Evolutionary conservation across 2,888 invertebrate genomes (phyloP), one percentile per base, ranked within the genome.

Genomic region (Thera britannica): DNA sequence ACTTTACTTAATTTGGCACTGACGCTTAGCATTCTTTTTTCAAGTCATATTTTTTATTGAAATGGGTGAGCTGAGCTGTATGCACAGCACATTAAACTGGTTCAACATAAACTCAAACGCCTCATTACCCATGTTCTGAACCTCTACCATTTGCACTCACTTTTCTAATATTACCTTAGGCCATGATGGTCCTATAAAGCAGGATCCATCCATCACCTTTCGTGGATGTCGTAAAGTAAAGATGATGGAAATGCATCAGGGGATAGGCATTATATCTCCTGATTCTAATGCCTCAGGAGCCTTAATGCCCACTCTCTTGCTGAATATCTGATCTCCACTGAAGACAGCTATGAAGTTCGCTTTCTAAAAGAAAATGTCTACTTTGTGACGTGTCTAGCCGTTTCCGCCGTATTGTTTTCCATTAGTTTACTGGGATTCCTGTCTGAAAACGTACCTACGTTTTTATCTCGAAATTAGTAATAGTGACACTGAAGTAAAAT

Each of bases 11-110:
- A 0, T 3, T 38, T 38, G 38, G 5, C 38, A 51, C 12, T 23
- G 51, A 2, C 12, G 34, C 3, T 52, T 34, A 9, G 2, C 0
- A 34, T 8, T 3, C 34, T 52, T 52, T 52, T 52, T 8, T 8
- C 34, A 51, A 51, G 23, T 23, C 23, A 52, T 52, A 34, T 52
- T 52, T 52, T 52, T 55, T 55, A 55, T 55, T 36, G 5, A 54
- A 61, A 61, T 51, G n/a, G 35, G 49, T 6, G 12, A 7, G 62
- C 51, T 52, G 48, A 59, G 48, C 58, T 51, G 55, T 84, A 83
- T 84, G 84, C 81, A 23, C 85, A 75, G 72, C 71, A 84, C 88
- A 88, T 88, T 88, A 87, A 79, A 64, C 83, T 79, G 74, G 81
- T 81, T 81, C 78, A 79, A 83, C 82, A 77, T 84, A 81, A 83